phyloP scores from a whole-genome alignment of 1,140 invertebrate species.

The Heliconius congener region DNA sequence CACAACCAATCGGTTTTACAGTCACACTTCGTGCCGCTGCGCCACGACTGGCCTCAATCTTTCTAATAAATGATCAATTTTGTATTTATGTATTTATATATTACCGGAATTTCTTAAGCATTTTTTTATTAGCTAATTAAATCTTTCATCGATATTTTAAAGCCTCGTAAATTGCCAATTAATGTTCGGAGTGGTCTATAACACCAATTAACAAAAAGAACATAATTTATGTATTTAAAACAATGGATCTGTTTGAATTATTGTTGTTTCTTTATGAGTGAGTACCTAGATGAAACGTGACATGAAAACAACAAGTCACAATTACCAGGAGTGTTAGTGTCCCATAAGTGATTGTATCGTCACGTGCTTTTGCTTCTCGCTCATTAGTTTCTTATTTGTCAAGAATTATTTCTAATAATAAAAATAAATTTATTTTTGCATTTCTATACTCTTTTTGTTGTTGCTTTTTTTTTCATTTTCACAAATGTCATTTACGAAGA shows the following conservation, averaged over 20 bases:
- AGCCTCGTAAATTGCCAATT: neutral
- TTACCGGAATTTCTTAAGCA: neutral
- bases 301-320: conserved; percentile 25
- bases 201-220: neutral
- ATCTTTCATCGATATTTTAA: conserved; percentile 4
- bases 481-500: neutral
- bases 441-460: conserved; percentile 1
- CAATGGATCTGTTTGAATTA: neutral
- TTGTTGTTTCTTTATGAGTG: conserved; percentile 18
- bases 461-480: neutral
- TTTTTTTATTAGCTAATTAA: neutral
- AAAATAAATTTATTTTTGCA: neutral
- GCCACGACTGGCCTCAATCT: too few relatives aligned
- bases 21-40: too few relatives aligned
- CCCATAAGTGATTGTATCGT: neutral
- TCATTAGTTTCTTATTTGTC: neutral
- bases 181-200: neutral
- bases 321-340: neutral
- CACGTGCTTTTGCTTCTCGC: neutral
- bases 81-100: neutral
- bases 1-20: too few relatives aligned
- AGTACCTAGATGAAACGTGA: conserved; percentile 24
- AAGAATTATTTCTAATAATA: neutral
- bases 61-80: neutral
- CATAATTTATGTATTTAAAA: neutral